A percentile compares a stretch with the other conserved stretches of the same genome.
Evolutionary conservation across 2,888 invertebrate genomes (phyloP).

Genomic region (Anodontia alba): DNA sequence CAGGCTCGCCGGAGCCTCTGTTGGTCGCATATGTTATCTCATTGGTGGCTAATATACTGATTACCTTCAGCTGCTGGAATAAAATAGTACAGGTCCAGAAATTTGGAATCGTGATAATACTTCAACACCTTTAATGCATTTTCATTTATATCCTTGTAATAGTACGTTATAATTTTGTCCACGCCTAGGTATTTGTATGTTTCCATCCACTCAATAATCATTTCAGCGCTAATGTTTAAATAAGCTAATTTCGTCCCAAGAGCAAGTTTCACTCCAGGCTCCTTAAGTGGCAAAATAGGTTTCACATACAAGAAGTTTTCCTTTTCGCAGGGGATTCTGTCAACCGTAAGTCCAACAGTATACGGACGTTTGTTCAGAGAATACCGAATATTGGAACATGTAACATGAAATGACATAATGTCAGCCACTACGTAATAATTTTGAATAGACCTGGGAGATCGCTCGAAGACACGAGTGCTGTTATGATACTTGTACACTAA

Average conservation of each 20-base stretch:
- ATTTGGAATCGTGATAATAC: not conserved
- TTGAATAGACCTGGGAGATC: not conserved
- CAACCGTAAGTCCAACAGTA: not conserved
- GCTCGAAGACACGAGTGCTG: not conserved
- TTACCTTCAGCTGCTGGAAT: not conserved
- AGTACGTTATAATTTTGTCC: conserved; percentile 1
- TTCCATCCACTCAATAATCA: too few relatives aligned
- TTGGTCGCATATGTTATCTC: too few relatives aligned
- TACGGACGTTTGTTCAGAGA: not conserved
- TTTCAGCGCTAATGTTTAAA: too few relatives aligned
- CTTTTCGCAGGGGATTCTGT: not conserved
- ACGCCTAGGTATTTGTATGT: too few relatives aligned
- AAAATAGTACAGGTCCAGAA: not conserved
- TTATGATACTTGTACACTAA: not conserved
- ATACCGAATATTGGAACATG: not conserved
- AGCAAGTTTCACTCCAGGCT: not conserved
- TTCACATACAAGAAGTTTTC: not conserved
- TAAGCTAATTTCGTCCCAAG: not conserved
- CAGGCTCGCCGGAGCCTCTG: too few relatives aligned
- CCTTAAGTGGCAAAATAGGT: not conserved
- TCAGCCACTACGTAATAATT: not conserved
- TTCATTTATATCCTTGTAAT: not conserved
- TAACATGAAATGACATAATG: not conserved
- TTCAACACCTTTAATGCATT: not conserved
- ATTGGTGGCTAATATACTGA: too few relatives aligned